A percentile compares a stretch with the other conserved stretches of the same genome.
Evolutionary conservation across 37 sponge, comb jelly and placozoan genomes (phyloP).

Genomic region (Spongilla lacustris): DNA sequence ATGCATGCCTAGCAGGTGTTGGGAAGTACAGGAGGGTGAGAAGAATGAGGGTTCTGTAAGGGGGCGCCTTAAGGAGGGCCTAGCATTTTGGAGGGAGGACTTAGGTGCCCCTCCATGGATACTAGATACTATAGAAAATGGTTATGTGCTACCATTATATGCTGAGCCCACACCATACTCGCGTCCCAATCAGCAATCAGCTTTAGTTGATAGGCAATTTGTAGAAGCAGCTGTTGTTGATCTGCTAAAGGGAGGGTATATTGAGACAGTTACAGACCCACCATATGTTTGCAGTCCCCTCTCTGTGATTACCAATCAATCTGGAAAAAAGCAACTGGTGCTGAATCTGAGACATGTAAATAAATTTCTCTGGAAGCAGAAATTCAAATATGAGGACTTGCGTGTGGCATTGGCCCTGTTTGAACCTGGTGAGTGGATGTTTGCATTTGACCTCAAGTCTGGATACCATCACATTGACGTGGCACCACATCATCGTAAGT

Average conservation of each 20-base stretch:
- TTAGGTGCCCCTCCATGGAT: neutral
- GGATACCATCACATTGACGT: slow-evolving; percentile 45
- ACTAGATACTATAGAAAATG: slow-evolving; percentile 2
- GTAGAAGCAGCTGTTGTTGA: slow-evolving; percentile 1
- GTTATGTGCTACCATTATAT: slow-evolving; percentile 15
- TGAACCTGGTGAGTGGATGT: slow-evolving; percentile 13
- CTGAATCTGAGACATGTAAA: slow-evolving; percentile 28
- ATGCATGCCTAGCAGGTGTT: neutral
- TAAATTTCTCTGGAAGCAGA: slow-evolving; percentile 14
- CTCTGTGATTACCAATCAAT: slow-evolving; percentile 20
- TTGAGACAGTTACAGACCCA: neutral
- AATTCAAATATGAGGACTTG: slow-evolving; percentile 48
- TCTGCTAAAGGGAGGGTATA: neutral
- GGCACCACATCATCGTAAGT: slow-evolving; percentile 3
- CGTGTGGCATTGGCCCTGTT: slow-evolving; percentile 8
- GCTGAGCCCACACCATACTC: neutral
- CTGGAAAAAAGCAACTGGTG: slow-evolving; percentile 23
- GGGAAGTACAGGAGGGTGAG: neutral
- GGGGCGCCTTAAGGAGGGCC: neutral
- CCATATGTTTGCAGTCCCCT: slow-evolving; percentile 37
- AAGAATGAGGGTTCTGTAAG: neutral
- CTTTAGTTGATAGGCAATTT: slow-evolving; percentile 6
- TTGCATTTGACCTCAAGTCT: slow-evolving; percentile 35
- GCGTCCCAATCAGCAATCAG: neutral
- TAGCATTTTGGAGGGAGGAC: neutral